Evolutionary conservation across 2,888 invertebrate genomes (phyloP).

Genomic region (Dysmachus trigonus): DNA sequence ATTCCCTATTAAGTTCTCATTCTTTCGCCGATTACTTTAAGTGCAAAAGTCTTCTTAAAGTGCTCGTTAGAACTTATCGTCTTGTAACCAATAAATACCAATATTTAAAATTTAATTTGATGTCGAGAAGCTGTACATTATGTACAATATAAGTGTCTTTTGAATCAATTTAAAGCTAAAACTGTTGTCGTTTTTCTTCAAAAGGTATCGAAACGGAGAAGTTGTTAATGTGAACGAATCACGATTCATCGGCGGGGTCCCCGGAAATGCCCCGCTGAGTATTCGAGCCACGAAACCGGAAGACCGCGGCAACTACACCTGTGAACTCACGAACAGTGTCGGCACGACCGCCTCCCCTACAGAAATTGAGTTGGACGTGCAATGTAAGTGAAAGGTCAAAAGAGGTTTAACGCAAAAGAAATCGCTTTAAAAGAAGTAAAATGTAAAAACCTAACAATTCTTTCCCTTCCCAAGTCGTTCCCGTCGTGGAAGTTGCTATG

Average conservation of each 20-base stretch:
- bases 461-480: constrained; percentile 71
- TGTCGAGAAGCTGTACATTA: not conserved
- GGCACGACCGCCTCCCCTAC: constrained; percentile 80
- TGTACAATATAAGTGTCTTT: no score
- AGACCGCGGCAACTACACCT: constrained; percentile 88
- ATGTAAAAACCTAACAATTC: not conserved
- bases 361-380: constrained; percentile 78
- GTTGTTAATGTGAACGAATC: constrained; percentile 69
- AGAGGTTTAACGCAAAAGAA: not conserved
- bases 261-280: constrained; percentile 78
- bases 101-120: not conserved
- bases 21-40: no score
- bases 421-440: not conserved
- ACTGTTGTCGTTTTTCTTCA: constrained; percentile 30
- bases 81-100: no score
- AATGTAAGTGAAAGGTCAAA: constrained; percentile 72
- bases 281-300: constrained; percentile 78
- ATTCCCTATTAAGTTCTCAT: no score
- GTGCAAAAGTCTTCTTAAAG: no score
- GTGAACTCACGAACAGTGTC: constrained; percentile 81
- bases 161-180: not conserved
- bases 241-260: constrained; percentile 80
- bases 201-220: constrained; percentile 76
- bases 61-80: no score
- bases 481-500: constrained; percentile 80